phyloP scores from a whole-genome alignment of 2,888 invertebrate genomes.

The Sepioteuthis lessoniana region DNA sequence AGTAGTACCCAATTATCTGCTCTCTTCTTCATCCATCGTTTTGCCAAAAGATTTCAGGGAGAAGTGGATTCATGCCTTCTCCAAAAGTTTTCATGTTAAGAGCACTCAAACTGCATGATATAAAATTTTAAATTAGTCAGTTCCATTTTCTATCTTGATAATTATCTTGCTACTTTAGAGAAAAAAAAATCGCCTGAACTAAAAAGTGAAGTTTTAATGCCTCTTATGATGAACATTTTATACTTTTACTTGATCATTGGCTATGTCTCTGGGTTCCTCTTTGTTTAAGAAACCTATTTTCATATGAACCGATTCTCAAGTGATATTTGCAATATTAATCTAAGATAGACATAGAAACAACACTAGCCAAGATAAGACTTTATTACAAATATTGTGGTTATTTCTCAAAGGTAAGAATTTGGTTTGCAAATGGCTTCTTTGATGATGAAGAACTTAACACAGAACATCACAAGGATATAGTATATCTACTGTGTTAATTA shows the following conservation, averaged over 20 bases:
- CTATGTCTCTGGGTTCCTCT: no score
- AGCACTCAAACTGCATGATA: no score
- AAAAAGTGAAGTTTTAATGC: not conserved
- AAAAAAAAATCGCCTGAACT: no score
- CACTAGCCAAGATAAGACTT: not conserved
- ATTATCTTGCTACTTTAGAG: no score
- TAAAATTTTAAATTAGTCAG: not conserved
- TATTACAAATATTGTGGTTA: not conserved
- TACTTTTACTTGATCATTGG: no score
- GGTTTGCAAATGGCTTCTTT: not conserved
- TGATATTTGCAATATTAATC: not conserved
- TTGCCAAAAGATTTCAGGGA: no score
- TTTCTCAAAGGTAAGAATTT: not conserved
- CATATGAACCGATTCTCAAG: not conserved
- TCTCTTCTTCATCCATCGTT: no score
- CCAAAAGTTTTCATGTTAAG: no score
- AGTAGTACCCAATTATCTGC: no score
- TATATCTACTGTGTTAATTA: not conserved
- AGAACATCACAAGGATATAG: not conserved
- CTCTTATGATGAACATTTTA: no score
- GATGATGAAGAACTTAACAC: not conserved
- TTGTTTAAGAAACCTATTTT: not conserved
- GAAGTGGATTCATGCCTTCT: no score
- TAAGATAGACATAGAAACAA: not conserved
- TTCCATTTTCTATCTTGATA: not conserved